phyloP scores from a whole-genome alignment of 1,140 invertebrate genomes.

The Papilio glaucus region DNA sequence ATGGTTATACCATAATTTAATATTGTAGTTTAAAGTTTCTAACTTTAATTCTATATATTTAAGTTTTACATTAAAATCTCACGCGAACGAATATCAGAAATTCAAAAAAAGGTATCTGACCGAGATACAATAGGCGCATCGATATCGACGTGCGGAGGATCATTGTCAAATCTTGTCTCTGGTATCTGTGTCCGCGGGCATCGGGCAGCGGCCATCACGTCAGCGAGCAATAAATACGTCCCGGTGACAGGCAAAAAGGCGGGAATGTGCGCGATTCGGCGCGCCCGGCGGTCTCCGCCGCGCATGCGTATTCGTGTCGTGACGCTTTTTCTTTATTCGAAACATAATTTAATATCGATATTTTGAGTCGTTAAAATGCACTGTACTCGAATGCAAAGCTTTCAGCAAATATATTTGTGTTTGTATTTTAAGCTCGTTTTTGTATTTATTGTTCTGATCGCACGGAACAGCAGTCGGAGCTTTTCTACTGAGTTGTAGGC shows the following conservation, averaged over 20 bases:
- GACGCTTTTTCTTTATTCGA: constrained; percentile 64
- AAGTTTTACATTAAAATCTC: constrained; percentile 54
- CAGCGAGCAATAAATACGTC: constrained; percentile 76
- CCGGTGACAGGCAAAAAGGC: constrained; percentile 66
- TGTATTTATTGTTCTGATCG: background rate
- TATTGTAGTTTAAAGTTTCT: too few relatives aligned
- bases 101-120: constrained; percentile 57
- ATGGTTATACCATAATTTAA: too few relatives aligned
- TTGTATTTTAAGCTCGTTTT: background rate
- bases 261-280: constrained; percentile 66
- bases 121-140: constrained; percentile 63
- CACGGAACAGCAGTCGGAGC: too few relatives aligned
- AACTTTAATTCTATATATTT: too few relatives aligned
- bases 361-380: constrained; percentile 43
- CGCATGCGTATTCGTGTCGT: constrained; percentile 52
- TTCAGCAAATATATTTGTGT: constrained; percentile 11
- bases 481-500: too few relatives aligned
- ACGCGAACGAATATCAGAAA: constrained; percentile 62
- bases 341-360: constrained; percentile 64
- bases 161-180: constrained; percentile 72
- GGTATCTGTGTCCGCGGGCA: constrained; percentile 27
- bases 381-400: constrained; percentile 2
- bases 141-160: constrained; percentile 61
- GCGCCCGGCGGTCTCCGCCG: constrained; percentile 71
- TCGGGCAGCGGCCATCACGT: constrained; percentile 49